Conservation (phyloP, 2,797 vertebrate species). For the Onychomys leucogaster region DNA sequence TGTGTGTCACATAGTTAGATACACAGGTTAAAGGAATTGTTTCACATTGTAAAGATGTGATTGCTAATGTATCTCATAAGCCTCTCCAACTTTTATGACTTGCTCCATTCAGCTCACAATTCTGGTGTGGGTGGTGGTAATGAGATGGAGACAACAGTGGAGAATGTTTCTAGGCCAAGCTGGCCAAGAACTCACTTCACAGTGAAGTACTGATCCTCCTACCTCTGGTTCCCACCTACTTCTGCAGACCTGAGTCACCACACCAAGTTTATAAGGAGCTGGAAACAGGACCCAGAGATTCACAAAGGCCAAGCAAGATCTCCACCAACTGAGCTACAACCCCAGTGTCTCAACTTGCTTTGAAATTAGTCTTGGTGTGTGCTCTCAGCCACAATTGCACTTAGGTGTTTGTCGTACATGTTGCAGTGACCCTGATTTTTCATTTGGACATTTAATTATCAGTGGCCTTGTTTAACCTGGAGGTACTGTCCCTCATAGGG, state of each 20-base stretch:
- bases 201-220: neutral
- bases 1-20: neutral
- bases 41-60: neutral
- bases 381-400: neutral
- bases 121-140: neutral
- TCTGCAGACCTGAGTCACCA: neutral
- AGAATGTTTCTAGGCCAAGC: no score
- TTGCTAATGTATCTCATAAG: neutral
- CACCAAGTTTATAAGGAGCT: neutral
- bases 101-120: neutral
- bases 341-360: neutral
- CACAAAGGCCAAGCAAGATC: neutral
- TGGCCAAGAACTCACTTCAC: neutral
- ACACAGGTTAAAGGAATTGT: neutral
- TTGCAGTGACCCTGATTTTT: neutral
- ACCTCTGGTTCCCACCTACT: neutral
- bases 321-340: neutral
- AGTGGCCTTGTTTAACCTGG: neutral
- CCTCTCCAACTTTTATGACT: neutral
- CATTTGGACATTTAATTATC: constrained; percentile 21
- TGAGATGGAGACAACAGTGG: no score
- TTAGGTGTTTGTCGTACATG: neutral
- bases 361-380: neutral
- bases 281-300: neutral
- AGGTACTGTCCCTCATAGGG: neutral